phyloP scores from a whole-genome alignment of 2,888 invertebrate genomes.

The Oxycera nigricornis region DNA sequence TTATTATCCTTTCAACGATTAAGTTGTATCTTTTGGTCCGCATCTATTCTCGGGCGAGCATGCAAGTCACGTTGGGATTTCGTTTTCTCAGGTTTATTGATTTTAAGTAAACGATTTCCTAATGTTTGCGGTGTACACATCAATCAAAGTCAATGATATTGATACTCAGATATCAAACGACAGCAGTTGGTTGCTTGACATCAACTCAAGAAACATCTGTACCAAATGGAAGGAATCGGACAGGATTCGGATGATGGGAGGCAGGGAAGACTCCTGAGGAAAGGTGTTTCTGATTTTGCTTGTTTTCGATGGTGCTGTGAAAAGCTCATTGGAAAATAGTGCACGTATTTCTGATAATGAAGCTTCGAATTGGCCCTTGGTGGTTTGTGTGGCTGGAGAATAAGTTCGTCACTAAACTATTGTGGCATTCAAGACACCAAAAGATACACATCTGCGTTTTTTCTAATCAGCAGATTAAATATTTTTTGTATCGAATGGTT shows the following conservation, averaged over 20 bases:
- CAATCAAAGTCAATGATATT: slow-evolving; percentile 39
- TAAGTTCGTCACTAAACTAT: too few relatives aligned
- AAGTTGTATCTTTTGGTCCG: background rate
- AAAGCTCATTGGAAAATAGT: background rate
- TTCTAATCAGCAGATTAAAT: too few relatives aligned
- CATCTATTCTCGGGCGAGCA: background rate
- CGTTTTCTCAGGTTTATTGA: slow-evolving; percentile 24
- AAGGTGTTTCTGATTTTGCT: background rate
- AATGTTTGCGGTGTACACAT: slow-evolving; percentile 39
- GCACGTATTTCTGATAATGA: background rate
- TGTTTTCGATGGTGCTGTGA: background rate
- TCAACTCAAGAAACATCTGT: background rate
- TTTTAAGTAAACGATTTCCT: slow-evolving; percentile 37
- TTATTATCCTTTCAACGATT: background rate
- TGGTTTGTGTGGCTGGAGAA: too few relatives aligned
- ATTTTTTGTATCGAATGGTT: too few relatives aligned
- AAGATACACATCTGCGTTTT: too few relatives aligned
- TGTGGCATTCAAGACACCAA: too few relatives aligned
- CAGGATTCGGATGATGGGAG: background rate
- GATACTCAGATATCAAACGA: background rate
- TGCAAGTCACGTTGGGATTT: background rate
- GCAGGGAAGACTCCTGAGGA: too few relatives aligned
- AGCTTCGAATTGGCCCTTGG: too few relatives aligned
- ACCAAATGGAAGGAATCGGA: background rate
- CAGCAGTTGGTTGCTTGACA: background rate